phyloP scores from a whole-genome alignment of 2,113 vertebrate species.

The Sterrhoptilus dennistouni region DNA sequence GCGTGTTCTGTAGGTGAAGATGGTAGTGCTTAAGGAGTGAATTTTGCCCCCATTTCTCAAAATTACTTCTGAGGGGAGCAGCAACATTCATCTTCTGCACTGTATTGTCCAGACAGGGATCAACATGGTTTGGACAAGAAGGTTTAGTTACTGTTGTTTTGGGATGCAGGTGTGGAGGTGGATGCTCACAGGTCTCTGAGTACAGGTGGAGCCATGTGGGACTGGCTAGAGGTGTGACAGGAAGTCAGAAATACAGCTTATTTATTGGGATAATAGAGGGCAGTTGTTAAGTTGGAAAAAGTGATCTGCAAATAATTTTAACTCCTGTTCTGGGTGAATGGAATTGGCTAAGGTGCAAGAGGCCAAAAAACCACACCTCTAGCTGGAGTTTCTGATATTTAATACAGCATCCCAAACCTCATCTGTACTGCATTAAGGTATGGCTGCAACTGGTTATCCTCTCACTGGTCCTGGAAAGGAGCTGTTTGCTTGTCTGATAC shows the following conservation, averaged over 20 bases:
- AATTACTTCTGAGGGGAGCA: background rate
- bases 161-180: background rate
- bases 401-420: background rate
- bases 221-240: background rate
- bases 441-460: background rate
- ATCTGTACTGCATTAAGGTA: background rate
- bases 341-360: background rate
- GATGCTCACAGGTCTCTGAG: background rate
- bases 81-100: background rate
- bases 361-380: background rate
- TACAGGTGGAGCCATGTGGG: background rate
- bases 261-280: background rate
- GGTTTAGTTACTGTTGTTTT: background rate
- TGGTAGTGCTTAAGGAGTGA: background rate
- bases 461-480: background rate
- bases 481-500: background rate
- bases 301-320: background rate
- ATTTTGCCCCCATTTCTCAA: background rate
- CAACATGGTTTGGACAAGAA: fast-evolving
- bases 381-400: background rate
- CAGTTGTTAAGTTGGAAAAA: background rate
- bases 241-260: background rate
- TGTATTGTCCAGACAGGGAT: background rate
- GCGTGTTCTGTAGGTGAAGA: background rate
- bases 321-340: background rate